phyloP scores from a whole-genome alignment of 2,113 vertebrate species.

The Chaenogobius annularis region DNA sequence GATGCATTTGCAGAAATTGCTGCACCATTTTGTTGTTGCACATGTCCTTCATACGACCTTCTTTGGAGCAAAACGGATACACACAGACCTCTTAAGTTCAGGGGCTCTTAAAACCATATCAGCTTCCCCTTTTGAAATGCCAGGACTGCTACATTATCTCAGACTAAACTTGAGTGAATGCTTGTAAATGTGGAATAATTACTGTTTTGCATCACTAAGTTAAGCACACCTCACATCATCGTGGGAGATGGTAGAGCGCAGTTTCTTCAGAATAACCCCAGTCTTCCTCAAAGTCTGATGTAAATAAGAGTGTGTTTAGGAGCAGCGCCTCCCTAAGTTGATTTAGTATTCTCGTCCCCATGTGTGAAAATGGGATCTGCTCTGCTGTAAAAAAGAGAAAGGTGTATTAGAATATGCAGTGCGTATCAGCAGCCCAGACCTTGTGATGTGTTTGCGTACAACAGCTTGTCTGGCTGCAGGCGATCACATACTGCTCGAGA shows the following conservation, averaged over 20 bases:
- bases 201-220: constrained; percentile 55
- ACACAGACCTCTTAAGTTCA: constrained; percentile 30
- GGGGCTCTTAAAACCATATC: constrained; percentile 43
- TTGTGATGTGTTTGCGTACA: constrained; percentile 37
- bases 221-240: constrained; percentile 49
- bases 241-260: constrained; percentile 30
- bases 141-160: constrained; percentile 22
- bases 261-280: constrained; percentile 43
- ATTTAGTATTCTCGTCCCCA: constrained; percentile 59
- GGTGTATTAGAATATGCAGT: constrained; percentile 29
- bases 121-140: constrained; percentile 11
- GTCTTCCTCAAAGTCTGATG: constrained; percentile 45
- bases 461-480: constrained; percentile 22
- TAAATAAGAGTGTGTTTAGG: constrained; percentile 59
- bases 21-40: constrained; percentile 38
- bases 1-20: constrained; percentile 38
- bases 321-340: constrained; percentile 51
- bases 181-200: constrained; percentile 62
- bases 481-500: constrained; percentile 13
- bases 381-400: constrained; percentile 38
- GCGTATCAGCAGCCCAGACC: constrained; percentile 32
- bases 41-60: constrained; percentile 68
- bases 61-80: constrained; percentile 45
- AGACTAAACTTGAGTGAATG: constrained; percentile 52
- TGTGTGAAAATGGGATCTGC: constrained; percentile 56